Percentiles rank a stretch among this genome's conserved stretches.
phyloP scores from a whole-genome alignment of 2,113 vertebrate species.

The Podarcis raffonei region DNA sequence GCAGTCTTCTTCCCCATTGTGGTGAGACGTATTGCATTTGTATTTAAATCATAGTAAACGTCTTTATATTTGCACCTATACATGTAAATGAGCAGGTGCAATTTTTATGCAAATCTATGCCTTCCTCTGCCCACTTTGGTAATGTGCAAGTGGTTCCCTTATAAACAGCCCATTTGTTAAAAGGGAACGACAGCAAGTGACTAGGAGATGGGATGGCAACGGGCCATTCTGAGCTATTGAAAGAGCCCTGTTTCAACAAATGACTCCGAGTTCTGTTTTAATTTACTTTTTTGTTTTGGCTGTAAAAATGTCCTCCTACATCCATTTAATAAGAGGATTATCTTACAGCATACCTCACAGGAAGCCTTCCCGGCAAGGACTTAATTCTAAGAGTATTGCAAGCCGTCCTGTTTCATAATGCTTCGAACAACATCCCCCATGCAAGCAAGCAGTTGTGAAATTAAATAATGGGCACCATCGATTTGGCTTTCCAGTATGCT shows the following conservation, averaged over 20 bases:
- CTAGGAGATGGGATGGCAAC: not conserved
- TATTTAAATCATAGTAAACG: too few relatives aligned
- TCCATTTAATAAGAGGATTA: not conserved
- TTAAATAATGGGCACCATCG: not conserved
- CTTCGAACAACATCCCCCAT: not conserved
- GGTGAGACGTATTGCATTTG: too few relatives aligned
- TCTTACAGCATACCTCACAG: not conserved
- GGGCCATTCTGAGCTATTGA: not conserved
- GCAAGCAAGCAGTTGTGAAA: constrained; percentile 16
- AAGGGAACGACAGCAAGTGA: too few relatives aligned
- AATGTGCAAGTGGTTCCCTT: too few relatives aligned
- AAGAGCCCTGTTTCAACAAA: not conserved
- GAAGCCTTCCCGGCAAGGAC: not conserved
- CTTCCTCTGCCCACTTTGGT: too few relatives aligned
- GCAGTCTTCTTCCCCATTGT: too few relatives aligned
- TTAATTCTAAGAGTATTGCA: not conserved
- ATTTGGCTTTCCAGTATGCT: constrained; percentile 16
- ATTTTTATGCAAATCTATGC: too few relatives aligned
- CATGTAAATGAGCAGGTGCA: too few relatives aligned
- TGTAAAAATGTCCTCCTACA: not conserved
- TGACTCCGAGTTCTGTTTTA: not conserved
- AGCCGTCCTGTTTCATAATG: not conserved
- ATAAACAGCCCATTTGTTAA: not conserved
- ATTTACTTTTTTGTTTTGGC: not conserved
- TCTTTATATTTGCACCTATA: too few relatives aligned